A percentile compares a stretch with the other conserved stretches of the same genome.
Evolutionary conservation across 2,113 vertebrate genomes (phyloP).

Genomic region (Seriola rivoliana): DNA sequence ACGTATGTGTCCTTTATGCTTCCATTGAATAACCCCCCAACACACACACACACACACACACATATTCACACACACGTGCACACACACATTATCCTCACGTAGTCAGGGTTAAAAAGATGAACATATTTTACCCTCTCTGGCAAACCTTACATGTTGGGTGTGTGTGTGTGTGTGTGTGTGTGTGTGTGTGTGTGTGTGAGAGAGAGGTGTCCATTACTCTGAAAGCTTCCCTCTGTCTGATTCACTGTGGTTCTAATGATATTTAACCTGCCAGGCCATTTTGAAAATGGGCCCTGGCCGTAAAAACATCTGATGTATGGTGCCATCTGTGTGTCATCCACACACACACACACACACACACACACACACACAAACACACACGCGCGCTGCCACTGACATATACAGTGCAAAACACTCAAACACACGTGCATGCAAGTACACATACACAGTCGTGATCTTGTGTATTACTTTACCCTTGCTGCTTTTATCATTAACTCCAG

Average conservation of each 20-base stretch:
- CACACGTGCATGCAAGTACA: neutral
- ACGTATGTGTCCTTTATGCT: conserved; percentile 49
- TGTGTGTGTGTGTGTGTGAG: neutral
- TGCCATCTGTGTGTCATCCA: conserved; percentile 13
- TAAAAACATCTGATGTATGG: conserved; percentile 34
- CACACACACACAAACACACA: conserved; percentile 1
- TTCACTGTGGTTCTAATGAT: conserved; percentile 54
- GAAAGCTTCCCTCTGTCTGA: conserved; percentile 57
- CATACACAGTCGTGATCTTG: conserved; percentile 5
- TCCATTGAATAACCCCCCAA: conserved; percentile 1
- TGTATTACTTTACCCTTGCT: conserved; percentile 8
- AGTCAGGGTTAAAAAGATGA: conserved; percentile 37
- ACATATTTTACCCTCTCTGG: neutral
- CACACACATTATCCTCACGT: neutral
- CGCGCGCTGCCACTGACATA: neutral
- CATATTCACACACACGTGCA: neutral
- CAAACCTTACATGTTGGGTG: conserved; percentile 4
- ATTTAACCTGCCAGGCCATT: conserved; percentile 53
- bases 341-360: conserved; percentile 2
- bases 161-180: conserved; percentile 5
- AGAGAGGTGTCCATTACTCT: conserved; percentile 50
- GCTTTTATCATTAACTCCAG: conserved; percentile 42
- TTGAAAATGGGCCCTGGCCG: conserved; percentile 44
- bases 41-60: neutral
- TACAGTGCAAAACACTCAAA: neutral